A percentile compares a stretch with the other conserved stretches of the same genome.
These are phyloP conservation scores for Melanophora roralis DNA, from an alignment of 2,888 invertebrate genomes.

Conservation along the genomic window DNA sequence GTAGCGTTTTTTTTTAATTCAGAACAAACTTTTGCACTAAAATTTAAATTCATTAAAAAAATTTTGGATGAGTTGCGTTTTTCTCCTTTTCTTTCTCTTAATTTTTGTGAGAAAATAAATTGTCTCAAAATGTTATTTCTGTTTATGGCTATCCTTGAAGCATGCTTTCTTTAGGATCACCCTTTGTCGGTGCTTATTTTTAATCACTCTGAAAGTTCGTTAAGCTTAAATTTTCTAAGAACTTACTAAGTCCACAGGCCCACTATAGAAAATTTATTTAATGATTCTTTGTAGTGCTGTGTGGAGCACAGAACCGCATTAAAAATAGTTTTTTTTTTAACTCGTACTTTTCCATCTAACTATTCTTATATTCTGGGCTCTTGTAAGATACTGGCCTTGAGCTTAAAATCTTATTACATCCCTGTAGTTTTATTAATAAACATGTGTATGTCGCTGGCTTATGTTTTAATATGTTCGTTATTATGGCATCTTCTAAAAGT, in stretches of 20 bases:
- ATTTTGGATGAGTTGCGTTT: too few species aligned
- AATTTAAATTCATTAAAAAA: too few species aligned
- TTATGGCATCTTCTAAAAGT: slow-evolving; percentile 24
- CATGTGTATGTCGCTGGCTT: neutral
- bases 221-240: neutral
- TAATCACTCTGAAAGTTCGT: neutral
- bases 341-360: too few species aligned
- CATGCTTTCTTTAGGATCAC: neutral
- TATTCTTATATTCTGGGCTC: too few species aligned
- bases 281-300: too few species aligned
- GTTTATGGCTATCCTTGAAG: neutral
- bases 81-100: neutral
- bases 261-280: too few species aligned
- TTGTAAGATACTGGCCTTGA: neutral
- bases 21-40: too few species aligned
- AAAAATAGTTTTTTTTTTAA: too few species aligned
- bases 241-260: neutral
- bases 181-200: neutral
- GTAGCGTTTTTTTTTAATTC: too few species aligned
- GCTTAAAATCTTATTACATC: slow-evolving; percentile 37
- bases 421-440: slow-evolving; percentile 48
- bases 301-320: too few species aligned
- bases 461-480: slow-evolving; percentile 14
- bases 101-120: neutral
- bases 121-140: neutral